These are phyloP conservation scores for Drosophila prolongata DNA, from an alignment of 2,888 invertebrate genomes.

Conservation along the genomic window DNA sequence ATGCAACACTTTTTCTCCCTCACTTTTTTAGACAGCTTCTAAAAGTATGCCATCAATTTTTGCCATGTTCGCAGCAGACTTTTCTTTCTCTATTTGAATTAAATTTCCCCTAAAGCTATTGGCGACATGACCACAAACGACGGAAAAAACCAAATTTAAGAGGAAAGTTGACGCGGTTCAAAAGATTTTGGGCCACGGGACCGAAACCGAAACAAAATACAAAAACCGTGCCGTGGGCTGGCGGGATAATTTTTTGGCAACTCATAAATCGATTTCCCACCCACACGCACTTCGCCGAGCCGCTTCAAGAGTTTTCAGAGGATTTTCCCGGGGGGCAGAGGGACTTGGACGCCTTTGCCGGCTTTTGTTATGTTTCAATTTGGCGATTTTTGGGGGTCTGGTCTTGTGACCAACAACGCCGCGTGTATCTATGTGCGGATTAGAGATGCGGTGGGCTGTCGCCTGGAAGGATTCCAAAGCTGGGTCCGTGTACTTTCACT, in stretches of 20 bases:
- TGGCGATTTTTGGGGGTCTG: constrained; percentile 47
- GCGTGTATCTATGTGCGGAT: constrained; percentile 9
- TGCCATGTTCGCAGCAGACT: constrained; percentile 1
- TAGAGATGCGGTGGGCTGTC: background rate
- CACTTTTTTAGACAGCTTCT: constrained; percentile 17
- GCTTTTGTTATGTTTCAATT: constrained; percentile 72
- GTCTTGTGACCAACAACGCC: constrained; percentile 34
- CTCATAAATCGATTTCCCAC: constrained; percentile 40
- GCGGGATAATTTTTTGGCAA: constrained; percentile 19
- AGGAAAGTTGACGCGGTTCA: constrained; percentile 35
- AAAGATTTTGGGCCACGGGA: constrained; percentile 32
- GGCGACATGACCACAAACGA: constrained; percentile 29
- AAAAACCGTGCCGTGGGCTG: constrained; percentile 12
- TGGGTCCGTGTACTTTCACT: background rate
- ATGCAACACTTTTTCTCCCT: constrained; percentile 16
- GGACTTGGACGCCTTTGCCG: constrained; percentile 27
- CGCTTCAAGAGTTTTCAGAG: constrained; percentile 26
- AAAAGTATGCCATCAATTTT: constrained; percentile 55
- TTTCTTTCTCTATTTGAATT: constrained; percentile 12
- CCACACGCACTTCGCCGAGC: constrained; percentile 15
- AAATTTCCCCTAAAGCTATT: constrained; percentile 19
- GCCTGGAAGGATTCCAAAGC: constrained; percentile 7
- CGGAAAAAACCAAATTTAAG: constrained; percentile 27
- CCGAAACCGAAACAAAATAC: constrained; percentile 3
- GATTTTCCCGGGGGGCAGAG: constrained; percentile 21